A percentile compares a stretch with the other conserved stretches of the same genome.
These are phyloP conservation scores for Delphinus delphis DNA, from an alignment of 2,113 vertebrate species.

Conservation along the genomic window DNA sequence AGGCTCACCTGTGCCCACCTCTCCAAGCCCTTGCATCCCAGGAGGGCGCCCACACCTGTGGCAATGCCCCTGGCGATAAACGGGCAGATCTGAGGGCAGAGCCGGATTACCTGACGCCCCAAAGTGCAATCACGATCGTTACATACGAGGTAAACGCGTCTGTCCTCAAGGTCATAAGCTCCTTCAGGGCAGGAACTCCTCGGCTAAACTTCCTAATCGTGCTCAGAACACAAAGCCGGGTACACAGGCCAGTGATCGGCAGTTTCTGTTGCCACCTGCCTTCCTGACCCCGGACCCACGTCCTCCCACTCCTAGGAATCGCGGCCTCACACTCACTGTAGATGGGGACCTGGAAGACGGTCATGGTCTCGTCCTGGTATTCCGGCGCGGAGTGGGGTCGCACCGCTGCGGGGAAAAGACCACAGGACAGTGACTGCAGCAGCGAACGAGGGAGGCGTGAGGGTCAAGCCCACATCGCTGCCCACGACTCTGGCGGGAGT, in stretches of 20 bases:
- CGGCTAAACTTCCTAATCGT: neutral
- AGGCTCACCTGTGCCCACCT: neutral
- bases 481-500: neutral
- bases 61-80: neutral
- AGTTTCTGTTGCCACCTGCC: neutral
- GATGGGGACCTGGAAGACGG: slow-evolving; percentile 90
- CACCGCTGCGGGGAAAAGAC: slow-evolving; percentile 78
- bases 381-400: slow-evolving; percentile 82
- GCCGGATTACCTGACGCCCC: rapidly evolving
- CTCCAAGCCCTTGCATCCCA: neutral
- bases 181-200: neutral
- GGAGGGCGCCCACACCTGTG: neutral
- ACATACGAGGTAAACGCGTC: neutral
- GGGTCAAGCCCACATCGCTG: neutral
- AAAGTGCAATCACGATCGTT: neutral
- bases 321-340: slow-evolving; percentile 85
- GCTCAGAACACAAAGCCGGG: neutral
- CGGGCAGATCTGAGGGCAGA: neutral
- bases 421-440: neutral
- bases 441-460: rapidly evolving
- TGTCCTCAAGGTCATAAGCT: neutral
- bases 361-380: slow-evolving; percentile 88
- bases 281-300: rapidly evolving
- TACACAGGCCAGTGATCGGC: neutral
- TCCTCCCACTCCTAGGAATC: neutral